Base-by-base conservation (phyloP, 92 coral and sea anemone genomes). In the Palythoa heliodiscus region DNA sequence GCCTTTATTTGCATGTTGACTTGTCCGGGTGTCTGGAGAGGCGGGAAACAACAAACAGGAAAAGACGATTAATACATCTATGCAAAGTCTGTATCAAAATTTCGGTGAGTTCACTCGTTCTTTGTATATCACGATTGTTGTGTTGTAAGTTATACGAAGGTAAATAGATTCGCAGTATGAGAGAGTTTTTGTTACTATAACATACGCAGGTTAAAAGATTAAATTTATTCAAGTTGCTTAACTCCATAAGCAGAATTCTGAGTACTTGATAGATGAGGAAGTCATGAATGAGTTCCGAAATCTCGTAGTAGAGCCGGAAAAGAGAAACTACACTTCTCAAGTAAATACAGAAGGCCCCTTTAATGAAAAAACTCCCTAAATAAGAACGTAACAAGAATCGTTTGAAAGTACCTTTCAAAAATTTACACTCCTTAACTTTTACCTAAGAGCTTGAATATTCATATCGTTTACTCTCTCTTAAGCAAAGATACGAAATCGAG, bases 401-500 rank as follows among this genome's bases (percentile, higher is more conserved):
- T 39, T 63, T 19, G 53, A 60, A 43, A 69, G 47, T 69, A 7
- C 47, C 11, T 69, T 24, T 13, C 73, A 40, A 70, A 48, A 50
- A 66, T 40, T 80, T 54, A 2, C 23, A 22, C 84, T 66, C 74
- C 38, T 80, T 63, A 58, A 80, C 84, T 80, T 50, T 66, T 54
- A 64, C 47, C 60, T 43, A 20, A 29, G 84, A 25, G 73, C 23
- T 47, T 48, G 73, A 80, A 80, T 66, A 80, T 80, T 80, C 84
- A 80, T 66, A 47, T 52, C 52, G 93, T 89, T 93, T 86, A 90
- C 87, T 87, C 82, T 78, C 82, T 71, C 94, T 92, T 93, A 93
- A 94, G 91, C 89, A 92, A 92, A 94, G 98, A 92, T 92, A 92
- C 95, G 82, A 90, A 94, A 94, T 91, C 95, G 91, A 92, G 90